Conservation (phyloP, 1,140 invertebrate genomes). For the Limonius californicus region DNA sequence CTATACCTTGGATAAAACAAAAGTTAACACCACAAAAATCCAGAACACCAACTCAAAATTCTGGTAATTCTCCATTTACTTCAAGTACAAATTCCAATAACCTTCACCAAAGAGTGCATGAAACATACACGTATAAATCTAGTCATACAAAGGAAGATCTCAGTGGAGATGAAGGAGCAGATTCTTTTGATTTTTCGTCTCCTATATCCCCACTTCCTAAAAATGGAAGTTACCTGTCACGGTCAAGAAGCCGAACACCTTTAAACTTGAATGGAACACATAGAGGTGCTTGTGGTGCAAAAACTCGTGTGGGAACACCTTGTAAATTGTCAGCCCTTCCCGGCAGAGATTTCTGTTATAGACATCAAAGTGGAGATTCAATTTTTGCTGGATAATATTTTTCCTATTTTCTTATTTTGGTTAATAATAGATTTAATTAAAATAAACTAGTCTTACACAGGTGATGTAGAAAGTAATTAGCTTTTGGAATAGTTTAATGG, state of each 20-base stretch:
- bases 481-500: no score
- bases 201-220: neutral
- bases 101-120: neutral
- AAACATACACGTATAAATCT: conserved; percentile 15
- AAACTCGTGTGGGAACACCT: conserved; percentile 40
- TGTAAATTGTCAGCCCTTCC: conserved; percentile 36
- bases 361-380: conserved; percentile 39
- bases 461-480: no score
- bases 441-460: no score
- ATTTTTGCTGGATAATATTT: neutral
- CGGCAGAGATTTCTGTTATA: conserved; percentile 40
- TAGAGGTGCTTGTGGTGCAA: conserved; percentile 34
- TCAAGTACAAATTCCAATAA: neutral
- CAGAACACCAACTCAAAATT: neutral
- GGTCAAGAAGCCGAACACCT: conserved; percentile 38
- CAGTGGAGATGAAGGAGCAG: conserved; percentile 21
- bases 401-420: neutral
- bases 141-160: conserved; percentile 1
- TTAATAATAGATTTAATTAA: no score
- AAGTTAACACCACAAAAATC: neutral
- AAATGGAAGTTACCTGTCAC: neutral
- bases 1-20: neutral
- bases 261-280: conserved; percentile 25
- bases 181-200: neutral
- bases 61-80: neutral